These are phyloP conservation scores for Ficedula albicollis DNA, from an alignment of 2,797 vertebrate genomes.

Conservation along the genomic window DNA sequence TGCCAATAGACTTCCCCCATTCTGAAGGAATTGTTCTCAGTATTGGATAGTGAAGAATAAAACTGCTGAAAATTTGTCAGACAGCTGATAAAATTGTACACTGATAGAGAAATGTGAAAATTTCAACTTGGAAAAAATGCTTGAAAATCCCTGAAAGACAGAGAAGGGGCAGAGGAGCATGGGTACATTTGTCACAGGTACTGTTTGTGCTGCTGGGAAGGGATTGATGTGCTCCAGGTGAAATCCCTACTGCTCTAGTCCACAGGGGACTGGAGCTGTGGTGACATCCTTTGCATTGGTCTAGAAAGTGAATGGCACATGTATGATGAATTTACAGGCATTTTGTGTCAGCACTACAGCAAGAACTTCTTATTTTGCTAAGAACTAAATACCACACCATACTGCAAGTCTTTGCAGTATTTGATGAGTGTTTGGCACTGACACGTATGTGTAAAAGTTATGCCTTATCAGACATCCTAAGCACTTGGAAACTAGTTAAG, in stretches of 20 bases:
- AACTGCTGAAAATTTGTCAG: not conserved
- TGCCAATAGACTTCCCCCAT: not conserved
- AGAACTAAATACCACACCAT: not conserved
- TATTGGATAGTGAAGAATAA: not conserved
- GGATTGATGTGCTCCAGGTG: not conserved
- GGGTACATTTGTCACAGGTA: not conserved
- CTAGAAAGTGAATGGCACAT: not conserved
- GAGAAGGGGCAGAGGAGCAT: not conserved
- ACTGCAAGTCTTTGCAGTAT: not conserved
- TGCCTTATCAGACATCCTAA: not conserved
- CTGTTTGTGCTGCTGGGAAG: not conserved
- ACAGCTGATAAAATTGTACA: not conserved
- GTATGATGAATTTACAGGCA: not conserved
- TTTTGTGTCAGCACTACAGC: fast-evolving
- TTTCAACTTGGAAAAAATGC: not conserved
- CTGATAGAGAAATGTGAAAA: not conserved
- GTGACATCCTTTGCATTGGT: fast-evolving
- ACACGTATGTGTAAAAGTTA: not conserved
- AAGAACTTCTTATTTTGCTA: not conserved
- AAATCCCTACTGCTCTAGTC: not conserved
- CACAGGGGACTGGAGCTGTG: not conserved
- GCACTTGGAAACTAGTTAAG: not conserved
- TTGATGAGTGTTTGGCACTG: not conserved
- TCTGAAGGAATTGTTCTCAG: not conserved
- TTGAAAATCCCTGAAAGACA: not conserved